Conservation (phyloP, 2,113 vertebrate species). For the Orcinus orca region DNA sequence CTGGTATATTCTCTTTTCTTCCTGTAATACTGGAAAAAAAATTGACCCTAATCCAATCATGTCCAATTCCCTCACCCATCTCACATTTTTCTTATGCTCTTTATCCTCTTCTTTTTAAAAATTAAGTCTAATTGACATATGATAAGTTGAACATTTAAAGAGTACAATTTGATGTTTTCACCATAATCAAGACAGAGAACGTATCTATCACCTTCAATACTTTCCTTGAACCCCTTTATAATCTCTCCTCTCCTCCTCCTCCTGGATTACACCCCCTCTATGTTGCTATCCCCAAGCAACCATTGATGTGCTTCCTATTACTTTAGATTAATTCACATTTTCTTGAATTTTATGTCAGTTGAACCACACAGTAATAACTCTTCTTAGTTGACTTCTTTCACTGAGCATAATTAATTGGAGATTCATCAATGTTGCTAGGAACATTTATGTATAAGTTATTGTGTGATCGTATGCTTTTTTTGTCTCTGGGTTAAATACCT, state of each 20-base stretch:
- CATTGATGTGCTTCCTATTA: not conserved
- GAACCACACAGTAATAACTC: not conserved
- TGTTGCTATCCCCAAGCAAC: not conserved
- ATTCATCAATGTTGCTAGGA: not conserved
- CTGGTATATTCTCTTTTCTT: not conserved
- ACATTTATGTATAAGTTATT: not conserved
- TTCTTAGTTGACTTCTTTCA: not conserved
- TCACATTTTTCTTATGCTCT: not conserved
- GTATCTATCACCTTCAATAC: rapidly evolving
- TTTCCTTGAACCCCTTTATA: not conserved
- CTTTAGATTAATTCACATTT: not conserved
- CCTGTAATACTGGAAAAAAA: not conserved
- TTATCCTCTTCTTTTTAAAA: not conserved
- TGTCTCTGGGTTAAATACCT: not conserved
- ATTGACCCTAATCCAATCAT: not conserved
- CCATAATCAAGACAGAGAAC: not conserved
- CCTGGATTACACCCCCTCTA: not conserved
- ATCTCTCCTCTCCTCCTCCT: not conserved
- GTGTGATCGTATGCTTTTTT: not conserved
- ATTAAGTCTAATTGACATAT: not conserved
- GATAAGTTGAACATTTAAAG: not conserved
- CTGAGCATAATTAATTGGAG: not conserved
- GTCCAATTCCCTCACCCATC: not conserved
- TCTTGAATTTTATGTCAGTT: not conserved
- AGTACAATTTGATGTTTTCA: not conserved